A percentile compares a stretch with the other conserved stretches of the same genome.
Evolutionary conservation across 2,113 vertebrate genomes (phyloP).

Genomic region (Chlorodrepanis virens): DNA sequence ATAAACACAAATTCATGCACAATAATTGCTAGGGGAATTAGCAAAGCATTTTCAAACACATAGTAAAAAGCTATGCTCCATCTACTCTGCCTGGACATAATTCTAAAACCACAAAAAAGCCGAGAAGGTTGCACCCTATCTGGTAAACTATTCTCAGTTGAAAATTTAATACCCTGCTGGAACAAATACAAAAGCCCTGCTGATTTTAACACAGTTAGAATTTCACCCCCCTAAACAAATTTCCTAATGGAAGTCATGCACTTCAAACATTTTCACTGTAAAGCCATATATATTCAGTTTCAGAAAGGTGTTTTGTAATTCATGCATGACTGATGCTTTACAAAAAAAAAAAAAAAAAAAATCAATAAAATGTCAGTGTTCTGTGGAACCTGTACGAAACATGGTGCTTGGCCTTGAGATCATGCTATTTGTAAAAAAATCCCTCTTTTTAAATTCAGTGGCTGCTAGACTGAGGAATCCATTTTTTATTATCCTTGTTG

Average conservation of each 20-base stretch:
- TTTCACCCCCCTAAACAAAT: constrained; percentile 12
- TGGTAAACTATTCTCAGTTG: neutral
- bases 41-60: neutral
- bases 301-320: constrained; percentile 2
- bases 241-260: neutral
- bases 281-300: neutral
- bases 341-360: neutral
- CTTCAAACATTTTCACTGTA: neutral
- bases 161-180: constrained; percentile 27
- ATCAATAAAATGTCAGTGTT: neutral
- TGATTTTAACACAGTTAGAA: constrained; percentile 41
- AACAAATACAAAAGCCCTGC: constrained; percentile 40
- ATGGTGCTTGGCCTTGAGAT: neutral
- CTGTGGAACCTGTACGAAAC: neutral
- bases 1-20: neutral
- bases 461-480: neutral
- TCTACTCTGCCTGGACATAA: neutral
- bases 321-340: neutral
- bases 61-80: neutral
- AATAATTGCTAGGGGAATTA: neutral
- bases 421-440: neutral
- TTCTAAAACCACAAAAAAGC: constrained; percentile 6
- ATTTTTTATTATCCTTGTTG: neutral
- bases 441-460: neutral
- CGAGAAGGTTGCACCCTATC: neutral